phyloP scores from a whole-genome alignment of 2,113 vertebrate species.

The Brachypteracias leptosomus region DNA sequence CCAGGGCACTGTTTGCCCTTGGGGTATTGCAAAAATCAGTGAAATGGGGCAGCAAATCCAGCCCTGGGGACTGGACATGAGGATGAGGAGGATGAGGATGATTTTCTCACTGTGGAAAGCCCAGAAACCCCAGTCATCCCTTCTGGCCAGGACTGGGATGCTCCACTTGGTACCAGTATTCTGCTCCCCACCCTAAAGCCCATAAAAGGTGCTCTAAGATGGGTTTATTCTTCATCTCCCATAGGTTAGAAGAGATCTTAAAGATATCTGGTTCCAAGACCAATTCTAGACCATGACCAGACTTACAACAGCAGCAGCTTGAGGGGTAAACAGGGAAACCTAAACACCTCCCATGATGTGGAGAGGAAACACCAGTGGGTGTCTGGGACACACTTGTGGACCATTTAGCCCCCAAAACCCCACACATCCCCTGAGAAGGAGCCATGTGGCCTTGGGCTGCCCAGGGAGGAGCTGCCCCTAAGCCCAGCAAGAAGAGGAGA shows the following conservation, averaged over 20 bases:
- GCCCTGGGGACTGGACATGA: neutral
- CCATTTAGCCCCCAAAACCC: neutral
- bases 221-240: neutral
- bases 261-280: no score
- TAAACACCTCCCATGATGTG: neutral
- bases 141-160: neutral
- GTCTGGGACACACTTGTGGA: neutral
- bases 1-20: neutral
- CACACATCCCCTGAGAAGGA: neutral
- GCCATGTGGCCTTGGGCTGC: rapidly evolving
- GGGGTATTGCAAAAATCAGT: neutral
- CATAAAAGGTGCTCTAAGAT: neutral
- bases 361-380: neutral
- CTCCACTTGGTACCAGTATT: neutral
- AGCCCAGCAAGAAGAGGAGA: neutral
- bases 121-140: neutral
- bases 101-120: neutral
- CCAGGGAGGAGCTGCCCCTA: neutral
- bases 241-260: no score
- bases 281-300: no score
- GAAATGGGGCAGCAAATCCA: neutral
- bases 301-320: neutral
- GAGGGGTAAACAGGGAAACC: neutral
- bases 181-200: neutral
- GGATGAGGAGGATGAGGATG: neutral